Base-by-base conservation (phyloP, 37 sponge, comb jelly and placozoan genomes). In the Aplysina aerophoba region DNA sequence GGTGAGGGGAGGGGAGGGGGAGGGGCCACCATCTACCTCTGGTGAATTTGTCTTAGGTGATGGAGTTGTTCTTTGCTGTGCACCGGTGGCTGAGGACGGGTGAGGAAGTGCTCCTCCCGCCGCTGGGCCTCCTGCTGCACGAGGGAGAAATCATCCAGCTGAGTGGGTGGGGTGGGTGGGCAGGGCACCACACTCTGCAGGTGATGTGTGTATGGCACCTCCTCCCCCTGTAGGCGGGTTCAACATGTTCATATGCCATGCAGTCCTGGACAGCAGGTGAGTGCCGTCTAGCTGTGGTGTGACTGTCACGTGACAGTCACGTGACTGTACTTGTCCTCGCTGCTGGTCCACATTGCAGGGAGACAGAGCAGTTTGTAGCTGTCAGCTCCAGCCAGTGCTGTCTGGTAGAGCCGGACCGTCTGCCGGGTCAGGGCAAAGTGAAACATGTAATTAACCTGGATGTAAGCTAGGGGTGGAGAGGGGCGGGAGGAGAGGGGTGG, bases 361-460 rank as follows among this genome's bases (percentile, higher is more conserved):
- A 75, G 24, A 75, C 54, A 75, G 78, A 75, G 41, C 78, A 75
- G 54, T 75, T 75, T 75, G 78, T 75, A 21, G 78, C 78, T 1
- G 78, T 75, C 53, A 75, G 78, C 54, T 25, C 6, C 1, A 50
- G n/a, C 4, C 78, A 75, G 25, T 75, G 78, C 25, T 75, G 20
- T 53, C 40, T 75, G 53, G 78, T 75, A 54, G 78, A 75, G 54
- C 78, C 78, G n/a, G 78, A 75, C 24, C 20, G 78, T 6, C 78
- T 75, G 78, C 78, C 78, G 15, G 78, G 78, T 16, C 78, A 75
- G 37, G 78, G 78, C 37, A 75, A 75, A 44, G 38, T 75, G 2
- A 75, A 75, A 54, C 37, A 75, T 19, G 78, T 75, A 19, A 75
- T 75, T 24, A 75, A 24, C 37, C 41, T 75, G 53, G 78, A 75